Percentiles rank a stretch among this genome's conserved stretches.
phyloP scores from a whole-genome alignment of 1,140 invertebrate species.

The Ceratina japonica region DNA sequence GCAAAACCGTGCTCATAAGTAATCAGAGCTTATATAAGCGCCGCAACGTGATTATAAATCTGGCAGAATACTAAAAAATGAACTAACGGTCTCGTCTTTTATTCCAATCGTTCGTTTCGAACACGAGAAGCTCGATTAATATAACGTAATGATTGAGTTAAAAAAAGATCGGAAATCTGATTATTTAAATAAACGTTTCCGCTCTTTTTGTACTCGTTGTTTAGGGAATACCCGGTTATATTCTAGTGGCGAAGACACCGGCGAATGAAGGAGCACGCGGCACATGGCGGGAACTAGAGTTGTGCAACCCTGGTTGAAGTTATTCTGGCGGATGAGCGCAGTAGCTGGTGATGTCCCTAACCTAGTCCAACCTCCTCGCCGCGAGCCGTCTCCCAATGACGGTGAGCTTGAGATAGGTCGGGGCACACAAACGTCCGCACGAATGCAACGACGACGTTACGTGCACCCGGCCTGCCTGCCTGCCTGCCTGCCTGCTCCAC shows the following conservation, averaged over 20 bases:
- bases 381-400: slow-evolving; percentile 69
- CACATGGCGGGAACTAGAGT: slow-evolving; percentile 51
- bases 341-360: slow-evolving; percentile 67
- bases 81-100: too few species aligned
- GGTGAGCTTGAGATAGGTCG: slow-evolving; percentile 73
- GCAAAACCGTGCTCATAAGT: background rate
- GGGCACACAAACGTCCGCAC: slow-evolving; percentile 53
- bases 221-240: too few species aligned
- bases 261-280: slow-evolving; percentile 46
- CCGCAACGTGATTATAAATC: background rate
- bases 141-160: too few species aligned
- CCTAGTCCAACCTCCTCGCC: slow-evolving; percentile 60
- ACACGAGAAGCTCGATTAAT: background rate
- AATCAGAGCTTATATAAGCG: background rate
- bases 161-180: too few species aligned
- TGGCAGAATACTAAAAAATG: background rate
- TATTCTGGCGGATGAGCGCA: slow-evolving; percentile 64
- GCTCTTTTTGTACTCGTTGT: too few species aligned
- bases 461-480: slow-evolving; percentile 23
- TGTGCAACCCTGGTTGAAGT: slow-evolving; percentile 59
- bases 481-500: slow-evolving; percentile 25
- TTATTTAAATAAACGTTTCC: too few species aligned
- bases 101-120: too few species aligned
- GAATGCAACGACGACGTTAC: slow-evolving; percentile 32
- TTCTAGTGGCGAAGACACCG: slow-evolving; percentile 35